Evolutionary conservation across 2,888 invertebrate species (phyloP), one percentile per base, ranked within the genome.

Genomic region (Eupithecia inturbata): DNA sequence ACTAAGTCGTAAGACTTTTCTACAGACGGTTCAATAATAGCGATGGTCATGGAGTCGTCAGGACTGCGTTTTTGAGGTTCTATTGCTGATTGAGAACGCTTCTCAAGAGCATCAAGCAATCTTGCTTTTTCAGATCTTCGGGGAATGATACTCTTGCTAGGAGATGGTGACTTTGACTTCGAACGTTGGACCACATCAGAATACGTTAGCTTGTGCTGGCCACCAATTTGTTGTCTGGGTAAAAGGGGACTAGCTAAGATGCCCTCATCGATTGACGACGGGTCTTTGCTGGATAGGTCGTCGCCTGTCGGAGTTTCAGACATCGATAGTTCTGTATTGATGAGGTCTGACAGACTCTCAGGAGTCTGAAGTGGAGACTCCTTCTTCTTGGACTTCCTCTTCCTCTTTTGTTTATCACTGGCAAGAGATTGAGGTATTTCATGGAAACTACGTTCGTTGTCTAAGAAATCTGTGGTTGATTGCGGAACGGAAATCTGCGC

Each of bases 401-500:
- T 94, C 80, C 89, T 94, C 80, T 91, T 95, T 28, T 89, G 87
- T 78, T 89, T 92, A 31, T 94, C 93, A 66, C 86, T 85, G 41
- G 88, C 74, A 67, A 90, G 84, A 49, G 89, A 86, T 73, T 89
- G 88, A 14, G 91, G 84, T 69, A 82, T 82, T 80, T 89, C 88
- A 78, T 88, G 87, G 39, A 82, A 80, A 74, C 88, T 87, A 9
- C 92, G 88, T 86, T 94, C 94, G 79, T 82, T 91, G n/a, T 91
- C 88, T 62, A 94, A 84, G 64, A 94, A 93, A 68, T 92, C 91
- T 16, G 84, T 87, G 9, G 86, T 92, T 68, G 85, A 84, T 85
- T 92, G 90, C 60, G 95, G 95, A 75, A 96, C 95, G 0, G 95
- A 93, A 28, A 96, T 94, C 75, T 95, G 94, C 57, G 96, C 95